A percentile compares a stretch with the other conserved stretches of the same genome.
Evolutionary conservation across 2,113 vertebrate species (phyloP).

Genomic region (Empidonax traillii): DNA sequence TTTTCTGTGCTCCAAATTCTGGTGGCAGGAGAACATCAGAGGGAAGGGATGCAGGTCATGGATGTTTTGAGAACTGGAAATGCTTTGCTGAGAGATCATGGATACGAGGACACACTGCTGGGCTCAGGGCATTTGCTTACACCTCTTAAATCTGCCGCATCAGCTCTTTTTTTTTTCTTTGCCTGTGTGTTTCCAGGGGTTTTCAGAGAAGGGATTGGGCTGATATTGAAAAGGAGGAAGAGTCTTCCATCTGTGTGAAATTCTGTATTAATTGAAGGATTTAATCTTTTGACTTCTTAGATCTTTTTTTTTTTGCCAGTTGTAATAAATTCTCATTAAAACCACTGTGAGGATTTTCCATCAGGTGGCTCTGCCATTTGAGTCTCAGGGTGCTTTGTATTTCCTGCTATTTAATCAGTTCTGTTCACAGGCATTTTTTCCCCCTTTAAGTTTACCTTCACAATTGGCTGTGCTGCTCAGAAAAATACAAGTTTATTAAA

Average conservation of each 20-base stretch:
- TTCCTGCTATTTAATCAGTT: conserved; percentile 30
- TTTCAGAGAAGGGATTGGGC: background rate
- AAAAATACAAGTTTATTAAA: conserved; percentile 35
- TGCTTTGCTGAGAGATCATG: background rate
- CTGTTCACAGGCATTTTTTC: background rate
- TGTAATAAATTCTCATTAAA: conserved; percentile 41
- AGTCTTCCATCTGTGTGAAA: background rate
- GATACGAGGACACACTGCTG: background rate
- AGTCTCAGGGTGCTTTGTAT: background rate
- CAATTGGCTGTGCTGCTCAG: background rate
- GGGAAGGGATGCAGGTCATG: background rate
- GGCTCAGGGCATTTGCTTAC: background rate
- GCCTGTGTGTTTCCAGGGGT: background rate
- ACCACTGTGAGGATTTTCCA: background rate
- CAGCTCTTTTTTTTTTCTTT: background rate
- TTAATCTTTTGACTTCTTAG: conserved; percentile 10
- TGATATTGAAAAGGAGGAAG: background rate
- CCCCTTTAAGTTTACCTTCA: background rate
- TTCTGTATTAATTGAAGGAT: background rate
- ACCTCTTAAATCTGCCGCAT: background rate
- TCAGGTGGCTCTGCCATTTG: background rate
- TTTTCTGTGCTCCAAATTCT: background rate
- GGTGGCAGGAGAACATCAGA: background rate
- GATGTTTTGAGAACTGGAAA: background rate
- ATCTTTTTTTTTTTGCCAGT: background rate